These are phyloP conservation scores for Lymantria monacha DNA, from an alignment of 2,888 invertebrate species.

Conservation along the genomic window DNA sequence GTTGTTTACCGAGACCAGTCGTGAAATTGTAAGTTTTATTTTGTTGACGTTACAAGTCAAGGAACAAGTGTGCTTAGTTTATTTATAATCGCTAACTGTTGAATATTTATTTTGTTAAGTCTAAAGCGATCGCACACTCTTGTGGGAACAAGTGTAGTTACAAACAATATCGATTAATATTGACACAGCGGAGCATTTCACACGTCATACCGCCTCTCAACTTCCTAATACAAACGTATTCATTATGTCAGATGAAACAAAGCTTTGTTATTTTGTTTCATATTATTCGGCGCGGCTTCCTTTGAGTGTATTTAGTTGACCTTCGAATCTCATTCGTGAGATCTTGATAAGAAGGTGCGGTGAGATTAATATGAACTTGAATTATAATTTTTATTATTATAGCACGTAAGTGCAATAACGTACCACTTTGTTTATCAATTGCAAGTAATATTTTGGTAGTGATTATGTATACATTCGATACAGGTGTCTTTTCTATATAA, in stretches of 20 bases:
- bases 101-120: conserved; percentile 79
- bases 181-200: conserved; percentile 34
- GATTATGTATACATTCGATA: too few species aligned
- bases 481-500: too few species aligned
- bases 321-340: not conserved
- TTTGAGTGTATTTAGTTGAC: not conserved
- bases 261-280: conserved; percentile 6
- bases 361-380: not conserved
- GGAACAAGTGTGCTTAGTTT: conserved; percentile 65
- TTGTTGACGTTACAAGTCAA: conserved; percentile 44
- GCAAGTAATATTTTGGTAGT: too few species aligned
- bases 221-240: conserved; percentile 23
- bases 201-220: conserved; percentile 18
- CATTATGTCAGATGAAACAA: conserved; percentile 10
- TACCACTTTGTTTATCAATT: too few species aligned
- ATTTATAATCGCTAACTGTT: conserved; percentile 72
- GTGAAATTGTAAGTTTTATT: not conserved
- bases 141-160: conserved; percentile 62
- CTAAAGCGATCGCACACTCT: conserved; percentile 68
- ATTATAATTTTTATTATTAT: not conserved
- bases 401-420: not conserved
- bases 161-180: conserved; percentile 44
- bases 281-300: not conserved
- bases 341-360: not conserved
- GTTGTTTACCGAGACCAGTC: too few species aligned